Percentiles rank a stretch among this genome's conserved stretches.
Conservation (phyloP, 2,113 vertebrate species). For the Neotragus pygmaeus region DNA sequence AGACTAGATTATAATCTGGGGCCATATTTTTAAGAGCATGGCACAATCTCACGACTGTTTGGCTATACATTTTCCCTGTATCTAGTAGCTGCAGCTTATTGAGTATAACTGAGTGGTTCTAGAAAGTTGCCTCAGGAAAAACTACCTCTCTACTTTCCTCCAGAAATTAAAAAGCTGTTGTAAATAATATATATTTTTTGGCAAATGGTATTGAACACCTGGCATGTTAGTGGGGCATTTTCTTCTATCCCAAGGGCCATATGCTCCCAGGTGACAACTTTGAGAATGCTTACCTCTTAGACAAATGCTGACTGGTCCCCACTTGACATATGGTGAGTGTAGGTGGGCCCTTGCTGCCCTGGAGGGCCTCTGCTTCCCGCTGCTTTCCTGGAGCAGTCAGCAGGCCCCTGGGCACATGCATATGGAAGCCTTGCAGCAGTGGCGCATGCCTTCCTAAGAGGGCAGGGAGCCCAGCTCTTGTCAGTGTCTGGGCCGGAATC, state of each 20-base stretch:
- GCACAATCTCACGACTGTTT: background rate
- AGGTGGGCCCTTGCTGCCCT: conserved; percentile 6
- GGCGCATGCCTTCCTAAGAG: background rate
- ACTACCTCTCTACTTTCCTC: background rate
- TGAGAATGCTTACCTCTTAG: background rate
- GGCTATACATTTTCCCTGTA: background rate
- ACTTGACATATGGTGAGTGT: conserved; percentile 62
- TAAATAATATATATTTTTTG: conserved; percentile 50
- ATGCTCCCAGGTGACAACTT: conserved; percentile 42
- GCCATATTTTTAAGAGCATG: background rate
- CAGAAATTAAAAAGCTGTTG: conserved; percentile 20
- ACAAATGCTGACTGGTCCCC: conserved; percentile 31
- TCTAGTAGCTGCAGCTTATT: background rate
- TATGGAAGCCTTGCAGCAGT: background rate
- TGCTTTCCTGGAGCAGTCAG: conserved; percentile 21
- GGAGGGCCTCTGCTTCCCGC: conserved; percentile 1
- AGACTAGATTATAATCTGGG: background rate
- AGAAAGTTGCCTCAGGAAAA: background rate
- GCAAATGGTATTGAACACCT: conserved; percentile 52
- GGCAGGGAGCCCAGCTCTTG: background rate
- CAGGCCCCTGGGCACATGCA: background rate
- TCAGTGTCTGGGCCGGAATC: background rate
- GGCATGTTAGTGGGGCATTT: conserved; percentile 37
- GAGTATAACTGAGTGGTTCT: background rate
- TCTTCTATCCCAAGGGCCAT: conserved; percentile 44